phyloP scores from a whole-genome alignment of 92 coral and sea anemone species.

The Heteractis magnifica region DNA sequence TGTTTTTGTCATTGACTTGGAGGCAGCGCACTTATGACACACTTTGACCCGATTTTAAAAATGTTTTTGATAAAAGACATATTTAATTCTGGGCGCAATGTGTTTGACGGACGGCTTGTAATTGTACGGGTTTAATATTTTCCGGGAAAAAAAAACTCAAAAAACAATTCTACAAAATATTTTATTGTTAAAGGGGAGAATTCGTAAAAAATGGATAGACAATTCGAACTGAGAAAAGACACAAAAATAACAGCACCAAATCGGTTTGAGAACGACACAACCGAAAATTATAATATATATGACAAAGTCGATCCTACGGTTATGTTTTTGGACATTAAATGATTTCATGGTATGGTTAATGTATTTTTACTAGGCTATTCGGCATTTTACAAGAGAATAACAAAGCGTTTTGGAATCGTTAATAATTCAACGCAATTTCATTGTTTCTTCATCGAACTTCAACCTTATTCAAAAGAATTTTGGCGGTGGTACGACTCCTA shows the following conservation, averaged over 20 bases:
- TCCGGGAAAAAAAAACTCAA: no score
- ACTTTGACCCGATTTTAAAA: not conserved
- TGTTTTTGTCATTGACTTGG: not conserved
- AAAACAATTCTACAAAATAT: not conserved
- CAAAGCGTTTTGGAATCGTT: conserved; percentile 12
- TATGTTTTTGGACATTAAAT: conserved; percentile 22
- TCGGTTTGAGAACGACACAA: not conserved
- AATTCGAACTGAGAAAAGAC: not conserved
- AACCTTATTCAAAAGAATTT: not conserved
- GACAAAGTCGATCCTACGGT: not conserved
- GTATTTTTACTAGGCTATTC: conserved; percentile 56
- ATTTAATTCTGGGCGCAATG: not conserved
- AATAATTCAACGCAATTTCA: conserved; percentile 24
- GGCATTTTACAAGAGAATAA: conserved; percentile 36
- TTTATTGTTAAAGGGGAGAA: not conserved
- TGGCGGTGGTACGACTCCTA: not conserved
- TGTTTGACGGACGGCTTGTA: not conserved
- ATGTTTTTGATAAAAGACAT: not conserved
- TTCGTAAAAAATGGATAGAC: not conserved
- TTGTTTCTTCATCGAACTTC: not conserved
- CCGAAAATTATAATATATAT: not conserved
- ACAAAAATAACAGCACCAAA: not conserved
- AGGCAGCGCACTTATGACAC: not conserved
- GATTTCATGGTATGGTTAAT: conserved; percentile 40
- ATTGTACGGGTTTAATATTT: no score